Evolutionary conservation across 2,888 invertebrate species (phyloP).

Genomic region (Chloroclysta siterata): DNA sequence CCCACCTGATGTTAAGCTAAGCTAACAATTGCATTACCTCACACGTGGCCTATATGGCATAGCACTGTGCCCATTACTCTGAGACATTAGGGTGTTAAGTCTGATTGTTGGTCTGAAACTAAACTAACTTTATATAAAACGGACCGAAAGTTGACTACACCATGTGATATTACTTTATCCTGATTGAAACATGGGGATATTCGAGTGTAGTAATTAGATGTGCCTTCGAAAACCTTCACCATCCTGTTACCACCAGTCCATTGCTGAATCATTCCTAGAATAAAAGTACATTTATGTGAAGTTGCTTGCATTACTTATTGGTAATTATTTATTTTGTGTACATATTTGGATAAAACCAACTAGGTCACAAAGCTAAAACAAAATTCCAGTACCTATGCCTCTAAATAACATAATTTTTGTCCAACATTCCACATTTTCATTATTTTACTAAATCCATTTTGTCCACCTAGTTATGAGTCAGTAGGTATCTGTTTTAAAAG

Average conservation of each 20-base stretch:
- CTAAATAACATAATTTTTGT: no score
- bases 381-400: no score
- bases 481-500: no score
- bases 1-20: no score
- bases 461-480: background rate
- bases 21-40: no score
- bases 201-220: constrained; percentile 60
- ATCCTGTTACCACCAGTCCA: constrained; percentile 72
- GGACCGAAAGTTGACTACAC: background rate
- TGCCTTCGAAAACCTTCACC: constrained; percentile 74
- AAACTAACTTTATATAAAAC: no score
- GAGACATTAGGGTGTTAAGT: no score
- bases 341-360: constrained; percentile 16
- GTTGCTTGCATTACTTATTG: background rate
- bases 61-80: no score
- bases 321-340: constrained; percentile 17
- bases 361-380: no score
- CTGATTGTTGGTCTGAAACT: background rate
- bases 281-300: background rate
- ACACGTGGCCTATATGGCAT: no score
- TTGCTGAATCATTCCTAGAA: constrained; percentile 24
- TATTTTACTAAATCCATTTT: constrained; percentile 42
- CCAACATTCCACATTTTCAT: constrained; percentile 67
- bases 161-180: constrained; percentile 51
- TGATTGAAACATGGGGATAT: constrained; percentile 43